Conservation (phyloP, 2,113 vertebrate genomes). For the Sciurus niger region DNA sequence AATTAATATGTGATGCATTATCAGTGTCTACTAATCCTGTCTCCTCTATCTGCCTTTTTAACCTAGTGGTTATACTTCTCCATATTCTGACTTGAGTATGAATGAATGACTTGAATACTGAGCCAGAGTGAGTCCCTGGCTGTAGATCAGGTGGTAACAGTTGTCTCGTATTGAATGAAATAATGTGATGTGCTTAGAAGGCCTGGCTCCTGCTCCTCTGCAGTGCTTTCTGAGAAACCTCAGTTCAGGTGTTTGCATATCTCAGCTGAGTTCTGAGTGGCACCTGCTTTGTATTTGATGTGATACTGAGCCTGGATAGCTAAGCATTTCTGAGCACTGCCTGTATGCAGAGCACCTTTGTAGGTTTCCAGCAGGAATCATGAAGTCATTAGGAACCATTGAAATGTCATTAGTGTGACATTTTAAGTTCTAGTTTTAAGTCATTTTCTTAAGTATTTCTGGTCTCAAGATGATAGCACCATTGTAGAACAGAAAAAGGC, state of each 20-base stretch:
- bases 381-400: not conserved
- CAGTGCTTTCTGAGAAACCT: not conserved
- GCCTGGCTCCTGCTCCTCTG: too few species aligned
- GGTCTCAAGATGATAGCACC: not conserved
- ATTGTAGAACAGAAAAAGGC: not conserved
- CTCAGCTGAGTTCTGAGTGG: not conserved
- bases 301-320: not conserved
- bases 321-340: not conserved
- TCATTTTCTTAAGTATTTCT: not conserved
- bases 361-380: not conserved
- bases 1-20: too few species aligned
- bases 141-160: not conserved
- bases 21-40: too few species aligned
- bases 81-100: not conserved
- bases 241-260: not conserved
- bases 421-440: conserved; percentile 1
- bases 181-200: not conserved
- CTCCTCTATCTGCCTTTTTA: not conserved
- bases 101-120: not conserved
- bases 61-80: not conserved
- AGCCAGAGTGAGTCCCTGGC: not conserved
- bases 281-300: not conserved
- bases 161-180: not conserved
- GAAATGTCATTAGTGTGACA: not conserved
- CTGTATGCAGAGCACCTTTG: not conserved